Evolutionary conservation across 2,888 invertebrate genomes (phyloP).

Genomic region (Xylota sylvarum): DNA sequence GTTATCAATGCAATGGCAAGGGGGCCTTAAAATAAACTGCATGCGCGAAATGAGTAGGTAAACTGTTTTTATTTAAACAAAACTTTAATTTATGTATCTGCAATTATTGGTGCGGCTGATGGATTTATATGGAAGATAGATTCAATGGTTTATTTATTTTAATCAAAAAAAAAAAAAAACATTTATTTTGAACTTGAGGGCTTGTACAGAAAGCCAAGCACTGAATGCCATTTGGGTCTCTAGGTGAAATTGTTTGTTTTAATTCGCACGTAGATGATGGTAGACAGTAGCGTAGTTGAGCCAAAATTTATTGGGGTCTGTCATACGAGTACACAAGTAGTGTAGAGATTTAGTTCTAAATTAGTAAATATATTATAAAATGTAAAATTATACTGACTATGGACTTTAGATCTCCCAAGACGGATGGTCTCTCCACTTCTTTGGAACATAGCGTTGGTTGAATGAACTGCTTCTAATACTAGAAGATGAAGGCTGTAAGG

Average conservation of each 20-base stretch:
- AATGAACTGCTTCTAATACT: no score
- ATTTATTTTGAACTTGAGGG: constrained; percentile 53
- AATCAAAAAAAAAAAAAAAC: background rate
- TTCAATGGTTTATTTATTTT: background rate
- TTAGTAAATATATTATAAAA: no score
- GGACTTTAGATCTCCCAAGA: no score
- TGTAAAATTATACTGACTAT: no score
- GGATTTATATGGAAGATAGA: constrained; percentile 2
- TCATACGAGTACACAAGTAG: background rate
- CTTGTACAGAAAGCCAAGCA: constrained; percentile 9
- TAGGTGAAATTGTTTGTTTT: constrained; percentile 22
- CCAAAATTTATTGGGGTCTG: background rate
- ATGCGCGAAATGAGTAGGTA: background rate
- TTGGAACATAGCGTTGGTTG: no score
- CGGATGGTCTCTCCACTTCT: no score
- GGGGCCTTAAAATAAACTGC: background rate
- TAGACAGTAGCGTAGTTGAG: constrained; percentile 37
- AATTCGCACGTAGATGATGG: constrained; percentile 29
- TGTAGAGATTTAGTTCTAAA: background rate
- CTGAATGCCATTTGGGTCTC: constrained; percentile 33
- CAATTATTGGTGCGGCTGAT: background rate
- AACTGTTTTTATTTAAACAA: background rate
- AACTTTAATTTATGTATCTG: constrained; percentile 23
- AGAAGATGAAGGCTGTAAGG: no score
- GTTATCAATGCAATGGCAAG: background rate